phyloP scores from a whole-genome alignment of 2,888 invertebrate species.

The Buathra laborator region DNA sequence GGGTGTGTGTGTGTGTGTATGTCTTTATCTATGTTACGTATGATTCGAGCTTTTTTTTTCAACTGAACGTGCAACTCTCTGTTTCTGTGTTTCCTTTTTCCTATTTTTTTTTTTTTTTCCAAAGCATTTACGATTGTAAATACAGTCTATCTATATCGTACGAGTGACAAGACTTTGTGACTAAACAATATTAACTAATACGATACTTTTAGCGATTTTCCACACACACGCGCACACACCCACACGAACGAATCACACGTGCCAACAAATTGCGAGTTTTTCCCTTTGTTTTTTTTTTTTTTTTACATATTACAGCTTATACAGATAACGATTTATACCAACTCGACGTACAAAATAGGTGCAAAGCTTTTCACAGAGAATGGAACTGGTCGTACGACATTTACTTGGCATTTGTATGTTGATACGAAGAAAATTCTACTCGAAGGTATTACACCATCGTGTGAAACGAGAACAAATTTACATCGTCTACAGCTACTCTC shows the following conservation, averaged over 20 bases:
- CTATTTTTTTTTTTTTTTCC: background rate
- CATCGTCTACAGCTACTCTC: slow-evolving; percentile 45
- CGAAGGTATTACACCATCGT: slow-evolving; percentile 25
- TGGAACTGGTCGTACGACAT: slow-evolving; percentile 23
- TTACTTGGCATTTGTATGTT: slow-evolving; percentile 47
- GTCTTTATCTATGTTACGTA: slow-evolving; percentile 28
- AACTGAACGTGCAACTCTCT: slow-evolving; percentile 34
- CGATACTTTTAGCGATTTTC: slow-evolving; percentile 51
- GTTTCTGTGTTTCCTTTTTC: slow-evolving; percentile 27
- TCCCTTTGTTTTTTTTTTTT: slow-evolving; percentile 6
- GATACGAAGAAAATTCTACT: slow-evolving; percentile 27
- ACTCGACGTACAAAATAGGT: slow-evolving; percentile 25
- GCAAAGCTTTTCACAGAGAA: slow-evolving; percentile 45
- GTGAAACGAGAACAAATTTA: slow-evolving; percentile 28
- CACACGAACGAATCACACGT: slow-evolving; percentile 50
- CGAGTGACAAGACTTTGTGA: slow-evolving; percentile 31
- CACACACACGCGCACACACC: slow-evolving; percentile 61
- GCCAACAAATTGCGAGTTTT: slow-evolving; percentile 25
- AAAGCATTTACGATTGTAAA: slow-evolving; percentile 39
- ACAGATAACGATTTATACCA: slow-evolving; percentile 31
- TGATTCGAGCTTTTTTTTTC: slow-evolving; percentile 32
- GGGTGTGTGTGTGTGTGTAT: slow-evolving; percentile 42
- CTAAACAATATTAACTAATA: slow-evolving; percentile 51
- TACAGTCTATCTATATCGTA: slow-evolving; percentile 5
- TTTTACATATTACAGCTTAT: slow-evolving; percentile 27